These are phyloP conservation scores for Ornithorhynchus anatinus DNA, from an alignment of 2,113 vertebrate species.

Conservation along the genomic window DNA sequence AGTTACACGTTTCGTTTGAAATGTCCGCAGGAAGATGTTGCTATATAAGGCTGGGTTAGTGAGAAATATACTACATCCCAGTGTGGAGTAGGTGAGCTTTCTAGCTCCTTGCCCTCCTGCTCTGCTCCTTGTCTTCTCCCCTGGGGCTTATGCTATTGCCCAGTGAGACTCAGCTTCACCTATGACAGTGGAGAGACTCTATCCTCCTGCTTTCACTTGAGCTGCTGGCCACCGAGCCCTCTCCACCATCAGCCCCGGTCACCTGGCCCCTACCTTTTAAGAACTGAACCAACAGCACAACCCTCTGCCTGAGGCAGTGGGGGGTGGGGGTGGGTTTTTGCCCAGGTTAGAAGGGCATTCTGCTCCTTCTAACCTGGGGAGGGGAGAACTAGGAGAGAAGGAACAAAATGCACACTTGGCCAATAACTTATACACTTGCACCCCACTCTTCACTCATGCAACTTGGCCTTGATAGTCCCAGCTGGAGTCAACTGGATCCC, in stretches of 20 bases:
- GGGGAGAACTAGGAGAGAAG: no score
- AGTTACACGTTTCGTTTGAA: conserved; percentile 68
- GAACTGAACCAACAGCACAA: not conserved
- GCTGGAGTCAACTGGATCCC: no score
- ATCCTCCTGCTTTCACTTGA: no score
- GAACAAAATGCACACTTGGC: no score
- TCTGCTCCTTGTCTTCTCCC: not conserved
- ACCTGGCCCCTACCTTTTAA: not conserved
- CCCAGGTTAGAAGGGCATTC: not conserved
- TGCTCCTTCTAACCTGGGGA: no score
- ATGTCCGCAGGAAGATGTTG: conserved; percentile 53
- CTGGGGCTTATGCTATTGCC: not conserved
- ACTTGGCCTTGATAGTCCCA: no score
- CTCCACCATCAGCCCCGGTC: no score
- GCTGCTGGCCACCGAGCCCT: no score
- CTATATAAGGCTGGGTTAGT: conserved; percentile 9
- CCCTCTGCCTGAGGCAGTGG: not conserved
- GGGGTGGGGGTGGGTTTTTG: not conserved
- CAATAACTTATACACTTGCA: no score
- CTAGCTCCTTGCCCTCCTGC: not conserved
- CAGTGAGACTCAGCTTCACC: not conserved
- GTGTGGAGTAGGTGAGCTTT: not conserved
- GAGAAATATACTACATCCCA: conserved; percentile 43
- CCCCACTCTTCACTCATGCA: no score
- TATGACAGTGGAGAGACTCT: not conserved